A percentile compares a stretch with the other conserved stretches of the same genome.
Evolutionary conservation across 2,797 vertebrate genomes (phyloP).

Genomic region (Girardinus metallicus): DNA sequence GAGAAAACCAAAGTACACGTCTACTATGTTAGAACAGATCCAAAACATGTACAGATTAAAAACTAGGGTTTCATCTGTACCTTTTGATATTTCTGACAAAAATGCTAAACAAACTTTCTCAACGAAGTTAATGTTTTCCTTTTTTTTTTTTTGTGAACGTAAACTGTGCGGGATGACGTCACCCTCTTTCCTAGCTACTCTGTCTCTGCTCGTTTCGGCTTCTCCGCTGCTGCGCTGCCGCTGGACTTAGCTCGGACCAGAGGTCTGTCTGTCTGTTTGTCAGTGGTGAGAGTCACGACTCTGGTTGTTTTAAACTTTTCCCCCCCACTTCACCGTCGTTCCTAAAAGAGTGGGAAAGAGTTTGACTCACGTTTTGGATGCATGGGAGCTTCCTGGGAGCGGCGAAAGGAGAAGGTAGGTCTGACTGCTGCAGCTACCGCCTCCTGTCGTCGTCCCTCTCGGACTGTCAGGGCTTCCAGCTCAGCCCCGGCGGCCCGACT

Average conservation of each 20-base stretch:
- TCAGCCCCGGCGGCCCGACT: conserved; percentile 62
- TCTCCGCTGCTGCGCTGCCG: conserved; percentile 49
- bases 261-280: conserved; percentile 9
- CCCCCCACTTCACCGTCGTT: neutral
- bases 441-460: conserved; percentile 35
- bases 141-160: conserved; percentile 21
- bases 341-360: conserved; percentile 33
- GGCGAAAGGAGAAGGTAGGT: conserved; percentile 77
- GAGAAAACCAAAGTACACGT: neutral
- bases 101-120: neutral
- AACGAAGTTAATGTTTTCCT: neutral
- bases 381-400: conserved; percentile 79
- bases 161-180: conserved; percentile 74
- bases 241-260: conserved; percentile 52
- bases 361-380: conserved; percentile 64
- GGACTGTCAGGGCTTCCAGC: conserved; percentile 51
- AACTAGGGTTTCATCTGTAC: neutral
- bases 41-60: neutral
- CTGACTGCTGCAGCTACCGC: conserved; percentile 20
- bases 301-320: conserved; percentile 45
- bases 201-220: conserved; percentile 57
- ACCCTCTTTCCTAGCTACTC: conserved; percentile 34
- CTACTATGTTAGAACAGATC: neutral
- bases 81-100: neutral
- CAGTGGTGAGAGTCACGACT: conserved; percentile 50